Conservation (phyloP, 2,888 invertebrate genomes). For the Habroteleia sp. region DNA sequence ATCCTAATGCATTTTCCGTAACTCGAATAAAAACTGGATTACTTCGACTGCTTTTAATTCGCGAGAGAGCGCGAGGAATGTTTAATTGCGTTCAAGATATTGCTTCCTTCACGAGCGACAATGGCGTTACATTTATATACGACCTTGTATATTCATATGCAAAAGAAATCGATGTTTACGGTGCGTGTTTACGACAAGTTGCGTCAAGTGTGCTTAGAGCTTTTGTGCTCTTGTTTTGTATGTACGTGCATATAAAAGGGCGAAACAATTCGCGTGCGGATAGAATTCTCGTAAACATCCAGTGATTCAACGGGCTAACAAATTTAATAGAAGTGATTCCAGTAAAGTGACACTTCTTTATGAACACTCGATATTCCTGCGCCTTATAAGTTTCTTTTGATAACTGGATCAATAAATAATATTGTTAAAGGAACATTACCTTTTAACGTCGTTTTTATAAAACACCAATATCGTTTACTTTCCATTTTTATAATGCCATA, state of each 20-base stretch:
- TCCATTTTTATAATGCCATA: too few species aligned
- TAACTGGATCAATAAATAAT: too few species aligned
- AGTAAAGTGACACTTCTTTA: neutral
- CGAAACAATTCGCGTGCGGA: conserved; percentile 9
- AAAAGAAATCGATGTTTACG: conserved; percentile 46
- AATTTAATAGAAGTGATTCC: conserved; percentile 12
- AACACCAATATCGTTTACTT: too few species aligned
- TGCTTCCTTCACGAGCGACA: neutral
- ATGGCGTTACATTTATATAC: conserved; percentile 10
- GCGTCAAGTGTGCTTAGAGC: conserved; percentile 22
- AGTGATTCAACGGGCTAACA: conserved; percentile 4
- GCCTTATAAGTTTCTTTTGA: too few species aligned
- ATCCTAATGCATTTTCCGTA: too few species aligned
- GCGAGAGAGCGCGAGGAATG: conserved; percentile 6
- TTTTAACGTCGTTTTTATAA: too few species aligned
- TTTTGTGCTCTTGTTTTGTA: conserved; percentile 26
- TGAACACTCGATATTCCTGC: too few species aligned
- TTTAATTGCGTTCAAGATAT: conserved; percentile 6
- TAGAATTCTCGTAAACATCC: conserved; percentile 14
- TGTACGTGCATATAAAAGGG: conserved; percentile 18
- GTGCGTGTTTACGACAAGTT: conserved; percentile 37
- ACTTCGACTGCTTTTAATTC: conserved; percentile 14
- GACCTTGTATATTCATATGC: conserved; percentile 27
- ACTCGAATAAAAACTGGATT: conserved; percentile 15
- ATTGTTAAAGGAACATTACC: too few species aligned